Percentiles rank a stretch among this genome's conserved stretches.
Evolutionary conservation across 2,888 invertebrate species (phyloP).

Genomic region (Piscicola geometra): DNA sequence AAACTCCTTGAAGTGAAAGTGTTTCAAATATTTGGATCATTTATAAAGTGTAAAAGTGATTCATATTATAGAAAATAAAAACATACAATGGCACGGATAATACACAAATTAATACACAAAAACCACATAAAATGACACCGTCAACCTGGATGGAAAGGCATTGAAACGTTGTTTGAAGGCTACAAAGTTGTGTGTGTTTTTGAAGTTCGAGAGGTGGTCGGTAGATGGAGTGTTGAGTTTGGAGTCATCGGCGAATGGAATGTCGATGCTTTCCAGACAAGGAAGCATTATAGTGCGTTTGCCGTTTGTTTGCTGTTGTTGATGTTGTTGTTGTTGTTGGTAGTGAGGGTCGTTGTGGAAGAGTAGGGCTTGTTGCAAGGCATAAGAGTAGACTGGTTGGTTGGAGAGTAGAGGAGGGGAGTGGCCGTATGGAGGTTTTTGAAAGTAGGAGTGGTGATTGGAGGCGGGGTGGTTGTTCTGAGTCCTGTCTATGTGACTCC

Average conservation of each 20-base stretch:
- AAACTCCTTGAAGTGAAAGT: no score
- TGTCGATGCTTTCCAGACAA: slow-evolving; percentile 38
- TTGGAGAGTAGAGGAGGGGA: not conserved
- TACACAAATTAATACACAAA: not conserved
- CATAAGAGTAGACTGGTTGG: slow-evolving; percentile 61
- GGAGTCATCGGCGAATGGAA: slow-evolving; percentile 39
- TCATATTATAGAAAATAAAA: no score
- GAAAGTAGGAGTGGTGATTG: not conserved
- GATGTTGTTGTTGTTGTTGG: slow-evolving; percentile 27
- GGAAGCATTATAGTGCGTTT: slow-evolving; percentile 31
- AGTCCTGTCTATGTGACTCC: slow-evolving; percentile 39
- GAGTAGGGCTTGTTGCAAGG: slow-evolving; percentile 58
- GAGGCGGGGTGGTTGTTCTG: not conserved
- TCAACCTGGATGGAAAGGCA: slow-evolving; percentile 30
- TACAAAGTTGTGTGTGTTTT: slow-evolving; percentile 38
- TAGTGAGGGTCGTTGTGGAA: not conserved
- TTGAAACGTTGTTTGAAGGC: slow-evolving; percentile 34
- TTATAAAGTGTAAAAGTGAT: no score
- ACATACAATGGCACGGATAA: no score
- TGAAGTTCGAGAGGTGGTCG: slow-evolving; percentile 62
- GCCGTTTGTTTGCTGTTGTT: slow-evolving; percentile 14
- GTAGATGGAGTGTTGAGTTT: slow-evolving; percentile 81
- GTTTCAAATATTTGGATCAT: no score
- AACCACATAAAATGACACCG: no score
- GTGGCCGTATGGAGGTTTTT: not conserved